Percentiles rank a stretch among this genome's conserved stretches.
These are phyloP conservation scores for Polyploca ridens DNA, from an alignment of 2,888 invertebrate species.

Conservation along the genomic window DNA sequence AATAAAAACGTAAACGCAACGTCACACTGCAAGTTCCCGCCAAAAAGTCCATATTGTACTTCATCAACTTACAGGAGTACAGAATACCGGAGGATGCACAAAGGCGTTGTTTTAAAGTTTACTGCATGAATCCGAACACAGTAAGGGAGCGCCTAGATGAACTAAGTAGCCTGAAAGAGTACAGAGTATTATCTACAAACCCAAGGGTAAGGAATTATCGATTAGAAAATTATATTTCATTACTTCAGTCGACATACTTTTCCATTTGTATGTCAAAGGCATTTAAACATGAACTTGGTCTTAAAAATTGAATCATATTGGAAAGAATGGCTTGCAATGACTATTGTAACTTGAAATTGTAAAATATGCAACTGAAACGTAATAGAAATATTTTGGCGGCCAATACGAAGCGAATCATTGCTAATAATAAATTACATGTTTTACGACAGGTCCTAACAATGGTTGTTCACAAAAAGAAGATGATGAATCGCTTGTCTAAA, in stretches of 20 bases:
- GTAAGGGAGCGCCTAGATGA: conserved; percentile 84
- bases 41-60: too few species aligned
- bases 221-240: neutral
- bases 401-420: too few species aligned
- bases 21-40: too few species aligned
- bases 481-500: conserved; percentile 63
- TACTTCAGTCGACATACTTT: too few species aligned
- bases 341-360: too few species aligned
- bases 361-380: too few species aligned
- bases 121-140: conserved; percentile 84
- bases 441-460: conserved; percentile 61
- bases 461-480: conserved; percentile 73
- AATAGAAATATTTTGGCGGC: too few species aligned
- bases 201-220: conserved; percentile 75
- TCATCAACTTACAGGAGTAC: conserved; percentile 70
- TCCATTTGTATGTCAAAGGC: too few species aligned
- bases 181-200: conserved; percentile 84
- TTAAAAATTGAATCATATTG: too few species aligned
- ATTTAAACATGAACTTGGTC: too few species aligned
- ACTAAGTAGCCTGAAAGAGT: conserved; percentile 84
- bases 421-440: neutral
- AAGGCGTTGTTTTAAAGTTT: conserved; percentile 80
- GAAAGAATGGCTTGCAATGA: too few species aligned
- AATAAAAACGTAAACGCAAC: too few species aligned
- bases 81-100: conserved; percentile 83